These are phyloP conservation scores for Rhinogobius similis DNA, from an alignment of 2,113 vertebrate genomes.

Conservation along the genomic window DNA sequence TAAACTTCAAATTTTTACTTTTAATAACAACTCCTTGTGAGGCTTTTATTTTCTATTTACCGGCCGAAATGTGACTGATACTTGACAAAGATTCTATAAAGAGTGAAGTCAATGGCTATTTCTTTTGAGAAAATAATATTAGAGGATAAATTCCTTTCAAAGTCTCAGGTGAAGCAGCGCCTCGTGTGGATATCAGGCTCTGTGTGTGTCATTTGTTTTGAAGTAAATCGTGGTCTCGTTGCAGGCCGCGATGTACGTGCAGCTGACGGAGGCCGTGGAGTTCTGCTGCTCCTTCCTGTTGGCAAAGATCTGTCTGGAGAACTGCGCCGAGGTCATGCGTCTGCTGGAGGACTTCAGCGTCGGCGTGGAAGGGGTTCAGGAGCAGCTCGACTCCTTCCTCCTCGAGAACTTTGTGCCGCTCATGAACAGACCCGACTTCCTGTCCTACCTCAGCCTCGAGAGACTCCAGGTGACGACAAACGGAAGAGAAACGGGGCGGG, in stretches of 20 bases:
- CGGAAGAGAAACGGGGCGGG: no score
- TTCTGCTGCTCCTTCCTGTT: constrained; percentile 99
- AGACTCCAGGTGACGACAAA: constrained; percentile 81
- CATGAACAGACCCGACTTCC: constrained; percentile 95
- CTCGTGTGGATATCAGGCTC: no score
- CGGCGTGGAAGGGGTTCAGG: constrained; percentile 96
- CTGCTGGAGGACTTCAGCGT: constrained; percentile 99
- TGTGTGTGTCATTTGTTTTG: no score
- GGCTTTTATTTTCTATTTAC: no score
- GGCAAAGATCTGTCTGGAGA: constrained; percentile 98
- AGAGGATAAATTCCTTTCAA: no score
- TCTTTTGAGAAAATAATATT: no score
- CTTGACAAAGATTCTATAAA: no score
- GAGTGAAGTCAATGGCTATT: no score
- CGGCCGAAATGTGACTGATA: no score
- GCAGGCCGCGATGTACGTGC: constrained; percentile 97
- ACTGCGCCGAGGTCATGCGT: constrained; percentile 98
- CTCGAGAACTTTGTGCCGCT: constrained; percentile 98
- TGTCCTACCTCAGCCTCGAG: constrained; percentile 97
- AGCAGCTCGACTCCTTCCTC: constrained; percentile 94
- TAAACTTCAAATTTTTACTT: no score
- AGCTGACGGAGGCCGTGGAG: constrained; percentile 98
- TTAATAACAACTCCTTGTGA: no score
- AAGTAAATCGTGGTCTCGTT: background rate
- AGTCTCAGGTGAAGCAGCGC: no score